These are phyloP conservation scores for Mus pahari DNA, from an alignment of 2,113 vertebrate species.

Conservation along the genomic window DNA sequence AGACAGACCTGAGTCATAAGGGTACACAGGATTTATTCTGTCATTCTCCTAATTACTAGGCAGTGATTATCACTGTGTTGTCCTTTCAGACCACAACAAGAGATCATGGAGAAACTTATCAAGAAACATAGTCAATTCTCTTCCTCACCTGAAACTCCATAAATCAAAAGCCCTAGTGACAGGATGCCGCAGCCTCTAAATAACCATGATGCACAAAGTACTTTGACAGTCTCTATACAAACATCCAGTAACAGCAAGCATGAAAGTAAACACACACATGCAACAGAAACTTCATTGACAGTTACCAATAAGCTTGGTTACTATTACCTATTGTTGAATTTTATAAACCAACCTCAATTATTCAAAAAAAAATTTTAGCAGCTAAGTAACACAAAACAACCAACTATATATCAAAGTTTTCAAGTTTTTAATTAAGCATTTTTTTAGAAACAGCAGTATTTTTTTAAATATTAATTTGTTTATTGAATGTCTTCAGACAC, in stretches of 20 bases:
- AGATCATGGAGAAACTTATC: conserved; percentile 11
- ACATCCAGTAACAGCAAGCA: not conserved
- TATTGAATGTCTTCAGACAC: no score
- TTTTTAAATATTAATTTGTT: no score
- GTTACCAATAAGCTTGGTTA: conserved; percentile 50
- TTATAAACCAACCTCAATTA: conserved; percentile 35
- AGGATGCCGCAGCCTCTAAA: not conserved
- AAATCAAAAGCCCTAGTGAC: conserved; percentile 21
- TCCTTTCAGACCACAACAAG: not conserved
- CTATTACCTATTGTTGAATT: conserved; percentile 31
- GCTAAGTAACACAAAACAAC: conserved; percentile 18
- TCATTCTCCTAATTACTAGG: not conserved
- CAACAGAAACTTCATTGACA: conserved; percentile 6
- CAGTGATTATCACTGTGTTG: not conserved
- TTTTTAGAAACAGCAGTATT: not conserved
- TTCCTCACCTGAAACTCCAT: not conserved
- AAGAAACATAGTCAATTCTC: conserved; percentile 44
- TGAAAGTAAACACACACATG: not conserved
- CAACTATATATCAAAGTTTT: not conserved
- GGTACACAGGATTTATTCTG: not conserved
- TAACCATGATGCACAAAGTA: not conserved
- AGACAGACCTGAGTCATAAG: conserved; percentile 2
- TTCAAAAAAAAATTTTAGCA: conserved; percentile 47
- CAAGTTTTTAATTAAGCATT: conserved; percentile 24
- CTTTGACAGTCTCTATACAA: not conserved